Evolutionary conservation across 2,113 vertebrate genomes (phyloP), one percentile per base, ranked within the genome.

Genomic region (Forbesichthys agassizii): DNA sequence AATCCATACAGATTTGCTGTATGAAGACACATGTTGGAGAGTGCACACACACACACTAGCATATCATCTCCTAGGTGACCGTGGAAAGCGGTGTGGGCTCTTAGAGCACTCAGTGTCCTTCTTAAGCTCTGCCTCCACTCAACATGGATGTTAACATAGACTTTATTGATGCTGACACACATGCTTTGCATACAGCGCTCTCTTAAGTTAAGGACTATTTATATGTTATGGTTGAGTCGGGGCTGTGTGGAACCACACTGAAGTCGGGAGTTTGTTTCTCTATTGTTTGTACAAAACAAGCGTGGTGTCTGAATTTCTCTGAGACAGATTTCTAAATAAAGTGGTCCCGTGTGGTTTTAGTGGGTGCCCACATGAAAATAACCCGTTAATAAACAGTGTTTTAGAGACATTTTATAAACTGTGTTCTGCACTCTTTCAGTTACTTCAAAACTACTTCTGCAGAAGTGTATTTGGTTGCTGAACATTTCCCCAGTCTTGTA

Each of bases 11-110:
- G 64, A 1, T 11, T 58, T 20, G 27, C 27, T 27, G 27, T 27
- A 33, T 20, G 33, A 33, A 33, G 27, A 33, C 54, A 10, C 56
- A 58, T 58, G 58, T 42, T 60, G 12, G 46, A 20, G 4, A 20
- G n/a, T 54, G 47, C 62, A 49, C 60, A 61, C 48, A 48, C 20
- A 57, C 16, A 61, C 67, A 61, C 54, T 10, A 16, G 33, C 52
- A 12, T 70, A 71, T 61, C 36, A 68, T 53, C 60, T 48, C 33
- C 70, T 62, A 73, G 74, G 69, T 69, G 73, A 61, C 75, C 68
- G 70, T 52, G 79, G 79, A 75, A 69, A 54, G 60, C 51, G 75
- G 33, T 18, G n/a, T 27, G 61, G 49, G 48, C 73, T 67, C 69
- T 70, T 64, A 69, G 64, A 33, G 20, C 60, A 10, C 57, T 42